Evolutionary conservation across 37 sponge, comb jelly and placozoan species (phyloP), one percentile per base, ranked within the genome.

Genomic region (Eunapius fragilis): DNA sequence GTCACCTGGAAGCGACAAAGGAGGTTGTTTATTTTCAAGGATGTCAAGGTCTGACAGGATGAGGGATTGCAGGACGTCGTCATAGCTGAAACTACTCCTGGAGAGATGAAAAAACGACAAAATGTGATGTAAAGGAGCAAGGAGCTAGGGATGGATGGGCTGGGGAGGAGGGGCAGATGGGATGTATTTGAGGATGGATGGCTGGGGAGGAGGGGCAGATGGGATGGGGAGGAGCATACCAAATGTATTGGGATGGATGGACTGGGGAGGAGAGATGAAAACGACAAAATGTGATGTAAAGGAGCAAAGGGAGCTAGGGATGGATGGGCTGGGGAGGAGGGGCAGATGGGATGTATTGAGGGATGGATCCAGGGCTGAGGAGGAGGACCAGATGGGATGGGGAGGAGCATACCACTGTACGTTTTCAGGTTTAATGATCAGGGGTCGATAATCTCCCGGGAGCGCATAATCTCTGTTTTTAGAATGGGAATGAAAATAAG

Each of bases 391-490:
- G n/a, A 41, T 41, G 3, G 6, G 3, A 41, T 9, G 6, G 22
- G 50, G 25, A 14, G n/a, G 0, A 31, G 27, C 78, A 81, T 45
- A 95, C 98, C 98, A 97, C 17, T 31, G 36, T 27, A 95, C 36
- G 78, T 86, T 69, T 17, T 38, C 73, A 10, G 98, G 98, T 76
- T 80, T 95, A 12, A 88, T 76, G 30, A 95, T 25, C 19, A 97
- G 67, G 31, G 19, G 6, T 67, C 98, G 78, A 83, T 95, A 97
- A 32, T 74, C 37, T 3, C 94, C 96, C 25, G 87, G 74, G 12
- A 97, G 80, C 31, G 91, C 69, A 82, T 88, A 93, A 36, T 95
- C 96, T 79, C 93, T 95, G 58, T n/a, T n/a, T n/a, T n/a, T n/a
- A n/a, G n/a, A n/a, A n/a, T n/a, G n/a, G n/a, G n/a, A n/a, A n/a